phyloP scores from a whole-genome alignment of 2,113 vertebrate genomes.

The Carlito syrichta region DNA sequence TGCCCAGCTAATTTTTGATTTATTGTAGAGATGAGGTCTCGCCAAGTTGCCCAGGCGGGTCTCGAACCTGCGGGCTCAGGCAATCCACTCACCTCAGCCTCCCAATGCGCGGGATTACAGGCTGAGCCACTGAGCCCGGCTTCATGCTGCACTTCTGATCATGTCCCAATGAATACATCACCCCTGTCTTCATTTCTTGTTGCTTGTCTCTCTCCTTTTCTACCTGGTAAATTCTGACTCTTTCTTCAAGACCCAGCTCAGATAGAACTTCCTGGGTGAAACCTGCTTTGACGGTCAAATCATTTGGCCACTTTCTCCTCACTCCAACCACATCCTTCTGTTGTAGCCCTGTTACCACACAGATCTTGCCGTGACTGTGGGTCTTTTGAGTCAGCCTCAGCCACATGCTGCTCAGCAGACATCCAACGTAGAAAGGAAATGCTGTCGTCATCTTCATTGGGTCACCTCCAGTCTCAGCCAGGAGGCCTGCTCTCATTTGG shows the following conservation, averaged over 20 bases:
- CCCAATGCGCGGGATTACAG: no score
- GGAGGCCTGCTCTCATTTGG: neutral
- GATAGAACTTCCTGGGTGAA: neutral
- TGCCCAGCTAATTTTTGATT: neutral
- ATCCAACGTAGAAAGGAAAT: neutral
- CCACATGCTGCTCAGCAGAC: neutral
- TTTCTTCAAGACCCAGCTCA: neutral
- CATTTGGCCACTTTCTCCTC: neutral
- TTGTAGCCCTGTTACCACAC: neutral
- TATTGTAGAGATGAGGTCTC: no score
- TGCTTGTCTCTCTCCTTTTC: neutral
- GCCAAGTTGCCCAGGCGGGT: no score
- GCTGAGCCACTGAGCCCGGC: no score
- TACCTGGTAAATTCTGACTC: neutral
- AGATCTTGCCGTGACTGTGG: neutral
- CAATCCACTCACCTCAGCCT: no score
- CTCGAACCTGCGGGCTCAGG: no score
- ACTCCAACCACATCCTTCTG: neutral
- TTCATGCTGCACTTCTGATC: neutral
- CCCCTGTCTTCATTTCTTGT: neutral
- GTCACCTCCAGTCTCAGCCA: neutral
- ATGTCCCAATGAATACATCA: neutral
- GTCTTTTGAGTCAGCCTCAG: neutral
- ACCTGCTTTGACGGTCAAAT: neutral
- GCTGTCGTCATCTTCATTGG: neutral